A percentile compares a stretch with the other conserved stretches of the same genome.
phyloP scores from a whole-genome alignment of 2,113 vertebrate species.

The Phasianus colchicus region DNA sequence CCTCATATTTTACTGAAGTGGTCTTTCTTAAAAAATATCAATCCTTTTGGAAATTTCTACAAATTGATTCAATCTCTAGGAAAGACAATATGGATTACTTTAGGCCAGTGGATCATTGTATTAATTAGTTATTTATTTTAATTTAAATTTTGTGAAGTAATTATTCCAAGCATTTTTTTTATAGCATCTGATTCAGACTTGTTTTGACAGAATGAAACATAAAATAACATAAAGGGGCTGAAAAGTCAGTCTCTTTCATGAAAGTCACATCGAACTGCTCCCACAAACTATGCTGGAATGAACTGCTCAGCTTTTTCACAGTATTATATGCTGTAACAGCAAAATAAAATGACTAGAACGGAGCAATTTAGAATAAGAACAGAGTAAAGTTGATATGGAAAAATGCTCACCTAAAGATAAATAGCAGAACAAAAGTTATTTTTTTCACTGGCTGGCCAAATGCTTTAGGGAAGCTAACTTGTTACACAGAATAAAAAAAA shows the following conservation, averaged over 20 bases:
- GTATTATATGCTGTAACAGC: neutral
- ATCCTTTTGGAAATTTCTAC: neutral
- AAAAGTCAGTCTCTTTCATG: neutral
- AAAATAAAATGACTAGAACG: conserved; percentile 34
- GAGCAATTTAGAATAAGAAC: conserved; percentile 19
- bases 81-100: neutral
- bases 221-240: neutral
- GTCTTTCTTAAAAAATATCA: neutral
- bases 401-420: conserved; percentile 56
- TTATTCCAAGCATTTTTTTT: neutral
- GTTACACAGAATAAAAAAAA: neutral
- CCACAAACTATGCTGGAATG: neutral
- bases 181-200: neutral
- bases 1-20: neutral
- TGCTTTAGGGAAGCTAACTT: conserved; percentile 47
- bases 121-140: neutral
- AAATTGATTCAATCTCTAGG: neutral
- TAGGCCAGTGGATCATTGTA: neutral
- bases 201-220: neutral
- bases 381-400: conserved; percentile 21
- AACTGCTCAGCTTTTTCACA: neutral
- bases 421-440: conserved; percentile 34
- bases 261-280: neutral
- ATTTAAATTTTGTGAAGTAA: neutral
- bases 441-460: conserved; percentile 47